These are phyloP conservation scores for Antrozous pallidus DNA, from an alignment of 2,797 vertebrate genomes.

Conservation along the genomic window DNA sequence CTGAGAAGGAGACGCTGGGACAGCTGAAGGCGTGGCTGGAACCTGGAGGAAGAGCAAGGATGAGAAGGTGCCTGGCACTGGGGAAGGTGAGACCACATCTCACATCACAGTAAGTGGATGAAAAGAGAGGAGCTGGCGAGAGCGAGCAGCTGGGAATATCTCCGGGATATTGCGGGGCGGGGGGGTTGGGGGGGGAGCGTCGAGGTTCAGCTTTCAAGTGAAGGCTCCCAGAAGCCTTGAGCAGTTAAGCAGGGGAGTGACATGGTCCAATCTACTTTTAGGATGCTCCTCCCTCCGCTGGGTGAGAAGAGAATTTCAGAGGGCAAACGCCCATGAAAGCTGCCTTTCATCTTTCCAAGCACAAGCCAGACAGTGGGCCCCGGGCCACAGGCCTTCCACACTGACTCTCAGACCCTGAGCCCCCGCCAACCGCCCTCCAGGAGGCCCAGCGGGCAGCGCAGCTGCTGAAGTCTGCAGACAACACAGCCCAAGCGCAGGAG, in stretches of 20 bases:
- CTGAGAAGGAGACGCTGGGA: not conserved
- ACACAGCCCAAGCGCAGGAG: not conserved
- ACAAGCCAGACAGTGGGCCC: too few species aligned
- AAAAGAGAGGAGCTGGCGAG: not conserved
- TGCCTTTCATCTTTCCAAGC: too few species aligned
- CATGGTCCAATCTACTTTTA: too few species aligned
- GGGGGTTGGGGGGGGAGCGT: too few species aligned
- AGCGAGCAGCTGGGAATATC: not conserved
- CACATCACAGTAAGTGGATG: accelerated
- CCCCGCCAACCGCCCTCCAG: not conserved
- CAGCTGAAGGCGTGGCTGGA: not conserved
- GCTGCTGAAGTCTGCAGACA: not conserved
- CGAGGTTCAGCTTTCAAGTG: not conserved
- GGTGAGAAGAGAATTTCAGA: too few species aligned
- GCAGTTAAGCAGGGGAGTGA: too few species aligned
- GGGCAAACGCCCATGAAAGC: too few species aligned
- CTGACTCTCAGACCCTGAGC: not conserved
- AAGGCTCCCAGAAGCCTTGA: not conserved
- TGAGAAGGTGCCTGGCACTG: not conserved
- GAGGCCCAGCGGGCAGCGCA: not conserved
- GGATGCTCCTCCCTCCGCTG: too few species aligned
- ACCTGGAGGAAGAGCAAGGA: not conserved
- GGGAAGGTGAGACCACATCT: not conserved
- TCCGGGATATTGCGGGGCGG: too few species aligned
- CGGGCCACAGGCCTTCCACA: not conserved